A percentile compares a stretch with the other conserved stretches of the same genome.
phyloP scores from a whole-genome alignment of 2,113 vertebrate species.

The Brachyhypopomus occidentalis region DNA sequence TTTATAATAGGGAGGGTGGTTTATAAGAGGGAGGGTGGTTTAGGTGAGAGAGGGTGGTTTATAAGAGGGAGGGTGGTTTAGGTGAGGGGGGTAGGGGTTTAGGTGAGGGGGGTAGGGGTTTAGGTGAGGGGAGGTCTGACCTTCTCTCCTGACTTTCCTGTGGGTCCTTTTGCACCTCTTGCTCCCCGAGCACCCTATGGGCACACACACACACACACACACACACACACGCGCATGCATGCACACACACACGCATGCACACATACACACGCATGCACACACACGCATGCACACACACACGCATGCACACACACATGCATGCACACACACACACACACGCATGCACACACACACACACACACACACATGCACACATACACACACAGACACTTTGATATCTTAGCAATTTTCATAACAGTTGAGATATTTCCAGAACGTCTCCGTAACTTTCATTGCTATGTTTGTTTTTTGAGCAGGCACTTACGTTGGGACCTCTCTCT shows the following conservation, averaged over 20 bases:
- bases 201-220: constrained; percentile 22
- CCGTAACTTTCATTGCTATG: too few relatives aligned
- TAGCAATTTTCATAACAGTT: too few relatives aligned
- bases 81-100: not conserved
- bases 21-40: too few relatives aligned
- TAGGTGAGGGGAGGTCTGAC: constrained; percentile 66
- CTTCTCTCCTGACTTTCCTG: constrained; percentile 95
- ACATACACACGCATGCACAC: too few relatives aligned
- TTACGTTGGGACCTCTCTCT: constrained; percentile 92
- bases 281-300: too few relatives aligned
- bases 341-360: not conserved
- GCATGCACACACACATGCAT: not conserved
- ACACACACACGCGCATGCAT: not conserved
- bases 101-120: not conserved
- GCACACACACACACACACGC: not conserved
- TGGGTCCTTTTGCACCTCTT: constrained; percentile 88
- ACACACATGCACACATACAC: not conserved
- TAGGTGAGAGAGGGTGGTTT: too few relatives aligned
- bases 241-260: not conserved
- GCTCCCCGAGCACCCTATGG: constrained; percentile 87
- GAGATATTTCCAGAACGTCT: too few relatives aligned
- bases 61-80: too few relatives aligned
- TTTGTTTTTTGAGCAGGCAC: constrained; percentile 51
- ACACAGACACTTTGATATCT: too few relatives aligned
- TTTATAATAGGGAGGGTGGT: too few relatives aligned